These are phyloP conservation scores for Apis laboriosa DNA, from an alignment of 1,140 invertebrate species.

Conservation along the genomic window DNA sequence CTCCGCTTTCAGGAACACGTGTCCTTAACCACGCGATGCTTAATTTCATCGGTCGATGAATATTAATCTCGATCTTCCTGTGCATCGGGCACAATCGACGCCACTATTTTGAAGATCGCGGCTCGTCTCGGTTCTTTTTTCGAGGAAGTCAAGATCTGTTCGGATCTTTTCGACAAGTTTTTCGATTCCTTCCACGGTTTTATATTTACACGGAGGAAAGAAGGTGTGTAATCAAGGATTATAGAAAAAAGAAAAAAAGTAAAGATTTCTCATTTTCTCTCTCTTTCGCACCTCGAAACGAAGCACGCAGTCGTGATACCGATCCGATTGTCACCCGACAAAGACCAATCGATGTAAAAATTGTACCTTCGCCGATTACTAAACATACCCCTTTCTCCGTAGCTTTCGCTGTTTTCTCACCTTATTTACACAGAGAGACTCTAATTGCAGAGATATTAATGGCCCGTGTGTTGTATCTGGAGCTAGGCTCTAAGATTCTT, in stretches of 20 bases:
- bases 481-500: no score
- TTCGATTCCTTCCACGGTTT: neutral
- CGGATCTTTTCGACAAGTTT: no score
- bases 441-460: slow-evolving; percentile 68
- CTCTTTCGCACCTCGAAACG: no score
- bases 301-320: slow-evolving; percentile 64
- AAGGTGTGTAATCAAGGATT: no score
- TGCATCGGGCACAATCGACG: neutral
- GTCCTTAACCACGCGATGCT: neutral
- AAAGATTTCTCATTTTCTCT: no score
- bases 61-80: slow-evolving; percentile 28
- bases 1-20: slow-evolving; percentile 35
- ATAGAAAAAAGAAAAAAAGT: no score
- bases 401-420: slow-evolving; percentile 28
- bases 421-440: neutral
- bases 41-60: slow-evolving; percentile 7
- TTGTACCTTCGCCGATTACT: neutral
- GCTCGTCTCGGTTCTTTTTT: no score
- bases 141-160: neutral
- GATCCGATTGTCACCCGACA: slow-evolving; percentile 36
- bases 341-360: no score
- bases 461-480: neutral
- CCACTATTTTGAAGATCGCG: no score
- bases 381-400: no score
- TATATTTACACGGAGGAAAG: slow-evolving; percentile 30